phyloP scores from a whole-genome alignment of 2,888 invertebrate species.

The Dryococelus australis region DNA sequence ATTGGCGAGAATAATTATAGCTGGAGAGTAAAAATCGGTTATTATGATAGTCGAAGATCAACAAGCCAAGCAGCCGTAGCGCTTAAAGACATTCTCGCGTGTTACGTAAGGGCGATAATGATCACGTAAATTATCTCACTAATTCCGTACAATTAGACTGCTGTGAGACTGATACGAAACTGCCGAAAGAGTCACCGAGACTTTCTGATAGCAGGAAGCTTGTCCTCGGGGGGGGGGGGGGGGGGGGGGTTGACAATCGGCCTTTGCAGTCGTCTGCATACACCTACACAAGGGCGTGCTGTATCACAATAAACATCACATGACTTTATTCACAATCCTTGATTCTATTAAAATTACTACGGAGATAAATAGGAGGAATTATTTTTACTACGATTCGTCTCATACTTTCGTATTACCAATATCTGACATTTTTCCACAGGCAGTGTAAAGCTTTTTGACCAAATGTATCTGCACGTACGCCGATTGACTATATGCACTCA shows the following conservation, averaged over 20 bases:
- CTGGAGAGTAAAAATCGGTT: not conserved
- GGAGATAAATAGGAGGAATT: not conserved
- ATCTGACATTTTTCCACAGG: too few relatives aligned
- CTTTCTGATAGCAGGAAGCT: not conserved
- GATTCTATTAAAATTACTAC: not conserved
- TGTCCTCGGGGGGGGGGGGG: too few relatives aligned
- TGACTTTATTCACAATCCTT: not conserved
- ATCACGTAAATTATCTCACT: conserved; percentile 4
- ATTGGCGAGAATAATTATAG: not conserved
- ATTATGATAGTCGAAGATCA: not conserved
- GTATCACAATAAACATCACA: not conserved
- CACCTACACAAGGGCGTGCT: not conserved
- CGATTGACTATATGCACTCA: too few relatives aligned
- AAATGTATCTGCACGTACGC: too few relatives aligned
- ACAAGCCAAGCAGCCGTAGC: not conserved
- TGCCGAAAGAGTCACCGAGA: not conserved
- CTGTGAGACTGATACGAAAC: not conserved
- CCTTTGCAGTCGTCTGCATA: not conserved
- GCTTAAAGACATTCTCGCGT: not conserved
- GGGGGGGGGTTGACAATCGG: too few relatives aligned
- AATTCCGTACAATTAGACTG: not conserved
- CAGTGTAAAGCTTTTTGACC: too few relatives aligned
- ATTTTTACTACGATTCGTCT: too few relatives aligned
- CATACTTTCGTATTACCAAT: too few relatives aligned
- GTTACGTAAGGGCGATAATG: not conserved